Conservation (phyloP, 2,888 invertebrate genomes). For the Conus canariensis region DNA sequence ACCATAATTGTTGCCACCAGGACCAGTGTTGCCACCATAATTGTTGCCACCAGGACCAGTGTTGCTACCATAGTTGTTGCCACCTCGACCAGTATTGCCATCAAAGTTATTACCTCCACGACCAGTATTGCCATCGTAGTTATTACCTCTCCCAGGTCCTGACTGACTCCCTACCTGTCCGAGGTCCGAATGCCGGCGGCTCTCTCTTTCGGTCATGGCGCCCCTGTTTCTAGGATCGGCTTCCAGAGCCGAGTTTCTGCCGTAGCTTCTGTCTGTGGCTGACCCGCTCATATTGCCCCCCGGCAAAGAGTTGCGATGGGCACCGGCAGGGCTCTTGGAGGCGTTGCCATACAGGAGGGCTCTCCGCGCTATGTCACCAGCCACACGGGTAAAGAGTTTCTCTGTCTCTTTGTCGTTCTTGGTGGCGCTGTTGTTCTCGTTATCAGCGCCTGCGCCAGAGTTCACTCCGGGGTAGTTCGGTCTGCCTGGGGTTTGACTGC, state of each 20-base stretch:
- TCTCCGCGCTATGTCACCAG: constrained; percentile 4
- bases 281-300: not conserved
- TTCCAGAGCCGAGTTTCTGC: not conserved
- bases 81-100: not conserved
- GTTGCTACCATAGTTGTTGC: not conserved
- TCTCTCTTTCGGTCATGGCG: not conserved
- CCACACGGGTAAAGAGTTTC: constrained; percentile 19
- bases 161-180: not conserved
- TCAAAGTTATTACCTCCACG: not conserved
- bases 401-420: constrained; percentile 9
- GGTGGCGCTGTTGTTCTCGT: not conserved
- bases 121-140: not conserved
- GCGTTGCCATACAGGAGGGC: not conserved
- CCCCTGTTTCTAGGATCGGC: not conserved
- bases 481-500: too few species aligned
- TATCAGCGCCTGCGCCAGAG: not conserved
- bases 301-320: constrained; percentile 1
- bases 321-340: not conserved
- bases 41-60: not conserved
- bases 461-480: not conserved
- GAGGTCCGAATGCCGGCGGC: not conserved
- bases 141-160: not conserved
- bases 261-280: not conserved
- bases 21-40: not conserved
- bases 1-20: not conserved